A percentile compares a stretch with the other conserved stretches of the same genome.
phyloP scores from a whole-genome alignment of 2,888 invertebrate genomes.

The Rhingia campestris region DNA sequence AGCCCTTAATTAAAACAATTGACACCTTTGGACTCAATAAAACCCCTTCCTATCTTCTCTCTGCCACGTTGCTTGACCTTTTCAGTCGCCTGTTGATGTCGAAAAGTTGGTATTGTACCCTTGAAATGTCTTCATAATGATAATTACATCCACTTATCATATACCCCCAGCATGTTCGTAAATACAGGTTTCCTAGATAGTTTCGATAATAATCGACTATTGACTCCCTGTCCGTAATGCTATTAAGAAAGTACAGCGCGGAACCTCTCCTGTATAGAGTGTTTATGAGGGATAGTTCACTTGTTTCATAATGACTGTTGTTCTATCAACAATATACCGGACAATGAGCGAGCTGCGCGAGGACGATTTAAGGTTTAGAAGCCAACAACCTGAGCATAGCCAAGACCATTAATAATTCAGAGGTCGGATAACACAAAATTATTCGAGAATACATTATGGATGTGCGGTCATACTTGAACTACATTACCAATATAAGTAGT shows the following conservation, averaged over 20 bases:
- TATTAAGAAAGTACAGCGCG: neutral
- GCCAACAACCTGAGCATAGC: neutral
- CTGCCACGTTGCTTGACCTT: neutral
- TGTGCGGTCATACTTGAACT: neutral
- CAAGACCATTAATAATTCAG: constrained; percentile 5
- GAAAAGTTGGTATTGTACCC: neutral
- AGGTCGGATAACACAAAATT: constrained; percentile 17
- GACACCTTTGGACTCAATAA: too few species aligned
- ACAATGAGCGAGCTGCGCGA: constrained; percentile 8
- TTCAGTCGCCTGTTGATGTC: neutral
- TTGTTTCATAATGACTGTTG: neutral
- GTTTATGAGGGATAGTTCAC: neutral
- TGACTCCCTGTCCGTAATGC: neutral
- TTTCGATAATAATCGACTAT: neutral
- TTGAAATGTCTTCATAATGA: neutral
- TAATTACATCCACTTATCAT: neutral
- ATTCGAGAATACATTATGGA: constrained; percentile 38
- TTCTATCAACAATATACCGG: neutral
- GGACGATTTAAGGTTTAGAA: neutral
- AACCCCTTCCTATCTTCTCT: too few species aligned
- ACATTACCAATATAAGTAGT: neutral
- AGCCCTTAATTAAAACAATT: too few species aligned
- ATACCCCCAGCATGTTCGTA: neutral
- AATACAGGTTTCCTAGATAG: neutral
- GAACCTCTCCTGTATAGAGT: neutral